These are phyloP conservation scores for Parthenolecanium corni DNA, from an alignment of 2,888 invertebrate species.

Conservation along the genomic window DNA sequence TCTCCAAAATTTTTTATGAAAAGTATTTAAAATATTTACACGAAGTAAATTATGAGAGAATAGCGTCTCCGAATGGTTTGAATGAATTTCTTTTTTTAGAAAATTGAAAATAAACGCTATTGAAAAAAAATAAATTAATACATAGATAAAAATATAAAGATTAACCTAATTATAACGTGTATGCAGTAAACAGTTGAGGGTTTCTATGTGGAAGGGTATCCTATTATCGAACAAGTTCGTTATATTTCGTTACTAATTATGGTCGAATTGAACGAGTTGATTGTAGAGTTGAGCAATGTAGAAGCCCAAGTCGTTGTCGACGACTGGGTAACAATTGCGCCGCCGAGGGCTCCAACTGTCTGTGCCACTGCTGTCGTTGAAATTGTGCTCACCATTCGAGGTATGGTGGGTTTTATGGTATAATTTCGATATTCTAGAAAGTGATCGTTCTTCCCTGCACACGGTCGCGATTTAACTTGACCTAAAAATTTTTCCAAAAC, in stretches of 20 bases:
- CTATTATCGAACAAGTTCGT: too few relatives aligned
- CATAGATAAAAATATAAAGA: too few relatives aligned
- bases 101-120: too few relatives aligned
- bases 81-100: too few relatives aligned
- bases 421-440: neutral
- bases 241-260: slow-evolving; percentile 12
- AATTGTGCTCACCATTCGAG: neutral
- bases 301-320: neutral
- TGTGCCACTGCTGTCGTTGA: slow-evolving; percentile 3
- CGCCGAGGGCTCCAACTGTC: neutral
- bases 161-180: too few relatives aligned
- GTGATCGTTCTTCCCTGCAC: slow-evolving; percentile 1
- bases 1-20: too few relatives aligned
- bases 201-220: too few relatives aligned
- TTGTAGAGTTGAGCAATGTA: neutral
- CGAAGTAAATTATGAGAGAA: too few relatives aligned
- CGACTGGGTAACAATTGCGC: neutral
- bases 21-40: too few relatives aligned
- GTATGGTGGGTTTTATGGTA: slow-evolving; percentile 4
- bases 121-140: too few relatives aligned
- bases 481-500: slow-evolving; percentile 45
- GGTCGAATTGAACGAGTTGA: neutral
- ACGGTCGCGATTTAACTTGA: slow-evolving; percentile 12
- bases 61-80: too few relatives aligned
- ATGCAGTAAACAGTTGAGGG: too few relatives aligned